phyloP scores from a whole-genome alignment of 2,113 vertebrate species.

The Sander vitreus region DNA sequence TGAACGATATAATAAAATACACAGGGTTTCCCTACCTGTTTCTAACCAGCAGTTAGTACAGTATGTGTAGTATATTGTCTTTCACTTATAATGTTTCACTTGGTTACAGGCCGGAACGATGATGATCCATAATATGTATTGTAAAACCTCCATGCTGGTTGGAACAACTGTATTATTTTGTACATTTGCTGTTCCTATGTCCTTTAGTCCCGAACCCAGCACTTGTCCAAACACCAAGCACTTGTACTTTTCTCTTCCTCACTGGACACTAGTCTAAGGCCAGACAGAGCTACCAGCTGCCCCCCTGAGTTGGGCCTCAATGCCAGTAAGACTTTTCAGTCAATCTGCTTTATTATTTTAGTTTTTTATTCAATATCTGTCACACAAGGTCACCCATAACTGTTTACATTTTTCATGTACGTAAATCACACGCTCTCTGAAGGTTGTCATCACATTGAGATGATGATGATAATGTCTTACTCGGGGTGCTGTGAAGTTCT shows the following conservation, averaged over 20 bases:
- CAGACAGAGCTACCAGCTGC: slow-evolving; percentile 77
- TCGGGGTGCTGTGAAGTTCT: slow-evolving; percentile 66
- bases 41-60: slow-evolving; percentile 71
- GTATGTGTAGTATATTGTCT: slow-evolving; percentile 45
- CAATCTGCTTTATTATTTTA: slow-evolving; percentile 38
- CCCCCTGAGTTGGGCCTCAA: slow-evolving; percentile 75
- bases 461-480: slow-evolving; percentile 67
- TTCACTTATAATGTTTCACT: slow-evolving; percentile 61
- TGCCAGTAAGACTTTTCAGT: slow-evolving; percentile 68
- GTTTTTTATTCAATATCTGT: slow-evolving; percentile 32
- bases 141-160: slow-evolving; percentile 73
- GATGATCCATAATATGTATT: slow-evolving; percentile 62
- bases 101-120: slow-evolving; percentile 41
- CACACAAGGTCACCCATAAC: slow-evolving; percentile 49
- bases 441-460: slow-evolving; percentile 44
- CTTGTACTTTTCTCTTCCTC: slow-evolving; percentile 71
- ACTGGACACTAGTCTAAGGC: slow-evolving; percentile 70
- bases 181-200: slow-evolving; percentile 77
- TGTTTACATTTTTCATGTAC: slow-evolving; percentile 61
- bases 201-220: slow-evolving; percentile 62
- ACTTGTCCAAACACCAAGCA: slow-evolving; percentile 74
- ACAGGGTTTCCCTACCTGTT: slow-evolving; percentile 50
- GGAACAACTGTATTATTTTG: slow-evolving; percentile 80
- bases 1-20: slow-evolving; percentile 51
- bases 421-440: slow-evolving; percentile 49